Percentiles rank a stretch among this genome's conserved stretches.
phyloP scores from a whole-genome alignment of 2,888 invertebrate genomes.

The Clistopyga incitator region DNA sequence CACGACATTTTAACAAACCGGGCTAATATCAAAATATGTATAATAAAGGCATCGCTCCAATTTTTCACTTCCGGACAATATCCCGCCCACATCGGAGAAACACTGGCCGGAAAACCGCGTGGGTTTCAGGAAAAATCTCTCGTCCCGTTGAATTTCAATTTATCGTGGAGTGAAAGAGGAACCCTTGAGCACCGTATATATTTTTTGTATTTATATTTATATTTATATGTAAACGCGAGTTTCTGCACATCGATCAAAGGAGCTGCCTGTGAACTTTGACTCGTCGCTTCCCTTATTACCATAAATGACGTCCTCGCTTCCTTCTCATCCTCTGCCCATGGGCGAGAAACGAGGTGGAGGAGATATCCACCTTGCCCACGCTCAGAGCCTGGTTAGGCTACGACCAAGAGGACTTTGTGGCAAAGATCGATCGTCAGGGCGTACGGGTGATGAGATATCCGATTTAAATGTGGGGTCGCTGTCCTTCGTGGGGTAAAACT shows the following conservation, averaged over 20 bases:
- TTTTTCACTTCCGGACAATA: neutral
- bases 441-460: conserved; percentile 54
- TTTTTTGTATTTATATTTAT: conserved; percentile 5
- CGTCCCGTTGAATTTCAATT: neutral
- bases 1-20: too few relatives aligned
- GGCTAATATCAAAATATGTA: neutral
- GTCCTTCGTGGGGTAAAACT: conserved; percentile 31
- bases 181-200: neutral
- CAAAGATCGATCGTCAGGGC: conserved; percentile 48
- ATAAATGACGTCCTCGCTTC: neutral
- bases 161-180: conserved; percentile 7
- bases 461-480: conserved; percentile 58
- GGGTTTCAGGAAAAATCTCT: neutral
- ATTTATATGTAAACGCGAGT: neutral
- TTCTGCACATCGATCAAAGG: conserved; percentile 14
- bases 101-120: neutral
- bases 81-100: neutral
- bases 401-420: neutral
- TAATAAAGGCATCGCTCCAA: neutral
- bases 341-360: too few relatives aligned
- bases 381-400: conserved; percentile 2
- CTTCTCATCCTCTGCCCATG: neutral
- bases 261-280: conserved; percentile 19
- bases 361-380: neutral
- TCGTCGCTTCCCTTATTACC: neutral